Evolutionary conservation across 2,113 vertebrate species (phyloP).

Genomic region (Microcebus tavaratra): DNA sequence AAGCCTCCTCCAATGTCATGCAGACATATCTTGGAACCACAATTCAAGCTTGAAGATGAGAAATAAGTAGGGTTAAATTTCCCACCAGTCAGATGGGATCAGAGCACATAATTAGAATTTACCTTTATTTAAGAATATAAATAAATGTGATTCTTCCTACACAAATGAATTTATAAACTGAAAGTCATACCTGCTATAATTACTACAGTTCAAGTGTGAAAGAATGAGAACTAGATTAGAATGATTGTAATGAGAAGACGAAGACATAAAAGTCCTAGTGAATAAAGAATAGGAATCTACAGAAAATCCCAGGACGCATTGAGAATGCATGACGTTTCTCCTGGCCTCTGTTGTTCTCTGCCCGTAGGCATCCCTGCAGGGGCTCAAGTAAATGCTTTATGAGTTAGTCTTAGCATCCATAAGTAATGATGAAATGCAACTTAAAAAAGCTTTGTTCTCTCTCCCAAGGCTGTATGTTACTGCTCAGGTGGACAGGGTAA

Average conservation of each 20-base stretch:
- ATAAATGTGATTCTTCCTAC: conserved; percentile 51
- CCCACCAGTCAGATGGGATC: conserved; percentile 16
- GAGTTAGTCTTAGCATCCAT: conserved; percentile 30
- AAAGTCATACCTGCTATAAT: conserved; percentile 41
- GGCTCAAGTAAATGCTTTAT: conserved; percentile 29
- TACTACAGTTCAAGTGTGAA: conserved; percentile 21
- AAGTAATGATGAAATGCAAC: conserved; percentile 60
- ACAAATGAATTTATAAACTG: conserved; percentile 44
- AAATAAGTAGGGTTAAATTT: conserved; percentile 30
- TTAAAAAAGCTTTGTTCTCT: conserved; percentile 51
- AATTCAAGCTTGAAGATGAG: conserved; percentile 9
- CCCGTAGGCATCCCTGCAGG: conserved; percentile 4
- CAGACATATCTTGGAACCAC: neutral
- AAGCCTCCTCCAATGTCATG: neutral
- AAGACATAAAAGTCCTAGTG: conserved; percentile 7
- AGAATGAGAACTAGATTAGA: neutral
- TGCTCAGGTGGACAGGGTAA: neutral
- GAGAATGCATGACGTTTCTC: conserved; percentile 29
- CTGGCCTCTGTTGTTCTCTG: conserved; percentile 22
- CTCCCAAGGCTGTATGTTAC: conserved; percentile 13
- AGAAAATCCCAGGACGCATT: neutral
- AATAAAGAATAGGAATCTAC: conserved; percentile 39
- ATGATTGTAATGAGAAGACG: conserved; percentile 29
- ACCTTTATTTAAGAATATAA: conserved; percentile 58
- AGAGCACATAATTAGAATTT: conserved; percentile 25